Evolutionary conservation across 2,113 vertebrate genomes (phyloP), one percentile per base, ranked within the genome.

Genomic region (Chaenogobius annularis): DNA sequence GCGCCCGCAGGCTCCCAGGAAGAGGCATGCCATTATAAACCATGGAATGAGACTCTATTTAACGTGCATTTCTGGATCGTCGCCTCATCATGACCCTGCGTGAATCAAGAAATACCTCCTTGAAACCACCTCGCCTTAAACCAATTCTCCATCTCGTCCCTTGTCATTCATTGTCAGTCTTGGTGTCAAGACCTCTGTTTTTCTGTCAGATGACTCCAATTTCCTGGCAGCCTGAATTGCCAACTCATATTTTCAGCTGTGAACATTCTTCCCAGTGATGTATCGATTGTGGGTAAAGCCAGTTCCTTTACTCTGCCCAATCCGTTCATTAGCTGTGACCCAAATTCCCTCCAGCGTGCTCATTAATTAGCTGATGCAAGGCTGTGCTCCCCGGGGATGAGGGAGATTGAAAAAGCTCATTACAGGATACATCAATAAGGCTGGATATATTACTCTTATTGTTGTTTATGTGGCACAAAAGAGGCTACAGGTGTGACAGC

Each of bases 351-450:
- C 48, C 55, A 9, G 43, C 65, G 62, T 72, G 70, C 78, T 89
- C 84, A 85, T 88, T 85, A 91, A 90, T 89, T 83, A 87, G 77
- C 72, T 71, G 74, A 84, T 78, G 75, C 61, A 63, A 72, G 79
- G 56, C 66, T 71, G 43, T 35, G 1, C 26, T 75, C 84, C 70
- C 55, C 3, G 6, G 73, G 78, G 83, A 78, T 37, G 37, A 22
- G 35, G 69, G 59, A 54, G 67, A 74, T 80, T 78, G 74, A 77
- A 84, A 83, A 83, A 77, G 58, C 78, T 88, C 81, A 77, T 87
- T 90, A 88, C 35, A 70, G 64, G 54, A 77, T 74, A 70, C 83
- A 69, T 84, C 84, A 83, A 75, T 85, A 84, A 68, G 1, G 69
- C 35, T 35, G 62, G 43, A 79, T 68, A 1, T 44, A 40, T 66